Base-by-base conservation (phyloP, 1,140 invertebrate species). In the Manduca sexta region DNA sequence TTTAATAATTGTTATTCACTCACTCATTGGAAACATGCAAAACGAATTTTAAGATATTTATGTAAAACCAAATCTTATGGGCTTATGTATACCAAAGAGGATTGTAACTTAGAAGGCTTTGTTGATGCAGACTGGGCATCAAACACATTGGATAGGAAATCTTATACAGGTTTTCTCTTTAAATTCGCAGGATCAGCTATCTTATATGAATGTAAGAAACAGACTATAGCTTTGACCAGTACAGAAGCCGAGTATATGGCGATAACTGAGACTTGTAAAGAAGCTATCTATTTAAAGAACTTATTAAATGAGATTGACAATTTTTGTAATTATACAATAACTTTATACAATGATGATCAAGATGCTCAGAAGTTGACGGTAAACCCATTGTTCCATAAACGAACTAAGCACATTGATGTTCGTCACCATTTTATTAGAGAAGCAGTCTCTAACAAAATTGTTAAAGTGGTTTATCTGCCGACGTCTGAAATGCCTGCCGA, bases 201-300 rank as follows among this genome's bases (percentile, higher is more conserved):
- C 12, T 57, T 43, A 13, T 57, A 44, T 40, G 40, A 46, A 44
- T 47, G 33, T 26, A 39, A 18, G 44, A 53, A 47, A 13, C 44
- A 53, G 11, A 51, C 42, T 8, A 15, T 45, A 16, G 49, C 46
- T 78, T 14, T 80, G 21, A 5, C 76, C 4, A 78, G 65, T 10
- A 80, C 77, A 45, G 81, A 87, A 45, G 65, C 79, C 4, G 84
- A 87, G 41, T 87, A 85, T 45, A 64, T 73, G 29, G 71, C 71
- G 0, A 40, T 78, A 1, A 5, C 61, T 0, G 60, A 78, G 13
- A 54, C 49, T 6, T 38, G 60, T 0, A 75, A 69, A 38, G 79
- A 81, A 43, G 50, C 59, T 2, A 53, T 77, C 8, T 75, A 69
- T 56, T 44, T 81, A 16, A 63, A 44, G 42, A 56, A 51, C 10